Conservation (phyloP, 2,888 invertebrate genomes). For the Orchesellides sinensis region DNA sequence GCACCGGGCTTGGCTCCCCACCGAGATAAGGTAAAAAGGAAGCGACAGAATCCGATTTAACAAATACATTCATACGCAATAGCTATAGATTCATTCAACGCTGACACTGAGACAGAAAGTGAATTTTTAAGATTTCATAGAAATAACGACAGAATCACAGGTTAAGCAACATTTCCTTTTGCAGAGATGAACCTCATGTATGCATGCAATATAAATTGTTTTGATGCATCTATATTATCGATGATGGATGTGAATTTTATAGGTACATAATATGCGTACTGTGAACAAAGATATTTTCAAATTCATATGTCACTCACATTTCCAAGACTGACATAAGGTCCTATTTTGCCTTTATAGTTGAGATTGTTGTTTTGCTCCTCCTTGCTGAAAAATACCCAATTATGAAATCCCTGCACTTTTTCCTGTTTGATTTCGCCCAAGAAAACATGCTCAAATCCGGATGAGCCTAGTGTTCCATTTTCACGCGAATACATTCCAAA, state of each 20-base stretch:
- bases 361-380: constrained; percentile 85
- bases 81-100: too few species aligned
- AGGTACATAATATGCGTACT: too few species aligned
- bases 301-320: constrained; percentile 58
- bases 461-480: constrained; percentile 88
- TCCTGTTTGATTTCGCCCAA: constrained; percentile 90
- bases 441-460: constrained; percentile 95
- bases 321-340: constrained; percentile 62
- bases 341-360: constrained; percentile 85
- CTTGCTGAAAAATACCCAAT: constrained; percentile 91
- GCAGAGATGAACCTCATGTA: too few species aligned
- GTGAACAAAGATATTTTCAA: neutral
- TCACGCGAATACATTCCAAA: constrained; percentile 87
- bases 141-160: too few species aligned
- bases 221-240: too few species aligned
- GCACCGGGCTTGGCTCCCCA: constrained; percentile 14
- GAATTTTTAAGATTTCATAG: too few species aligned
- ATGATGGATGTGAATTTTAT: too few species aligned
- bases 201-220: too few species aligned
- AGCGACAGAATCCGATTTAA: constrained; percentile 34
- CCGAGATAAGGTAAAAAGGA: constrained; percentile 30
- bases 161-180: too few species aligned
- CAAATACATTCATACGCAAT: too few species aligned
- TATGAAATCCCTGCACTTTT: constrained; percentile 90
- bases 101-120: too few species aligned